Base-by-base conservation (phyloP, 2,113 vertebrate genomes). In the Bambusicola thoracicus region DNA sequence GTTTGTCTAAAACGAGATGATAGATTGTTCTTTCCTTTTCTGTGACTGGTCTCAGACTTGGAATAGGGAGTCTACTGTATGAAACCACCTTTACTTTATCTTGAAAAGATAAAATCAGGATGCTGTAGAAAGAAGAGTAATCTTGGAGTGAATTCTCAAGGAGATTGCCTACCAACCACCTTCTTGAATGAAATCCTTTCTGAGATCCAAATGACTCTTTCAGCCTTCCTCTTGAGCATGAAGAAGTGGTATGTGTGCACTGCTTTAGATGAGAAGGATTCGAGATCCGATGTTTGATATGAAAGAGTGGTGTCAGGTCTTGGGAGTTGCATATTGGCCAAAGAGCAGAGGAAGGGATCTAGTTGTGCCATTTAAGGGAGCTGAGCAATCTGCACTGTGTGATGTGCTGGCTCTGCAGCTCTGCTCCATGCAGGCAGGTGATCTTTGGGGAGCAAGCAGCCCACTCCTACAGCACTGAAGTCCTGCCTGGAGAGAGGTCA, bases 141-240 rank as follows among this genome's bases (percentile, higher is more conserved):
- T 63, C 12, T 74, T 16, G 43, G 20, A 67, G 21, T 4, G 2
- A 51, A 61, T 73, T 92, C 41, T 79, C 36, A 25, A 32, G 38
- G 46, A 78, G 11, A 38, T 13, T 30, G 5, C 18, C 44, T n/a
- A 38, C 38, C 46, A 59, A 8, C 7, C 18, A 48, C 27, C 22
- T 7, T 15, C 48, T 53, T 27, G 27, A 4, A 36, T 59, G 32
- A 68, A 44, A 73, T 12, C 11, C 14, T 27, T 81, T 41, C 21
- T n/a, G n/a, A 68, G 27, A 3, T 17, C 19, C 24, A n/a, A 30
- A 10, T 15, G 36, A 18, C 9, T 55, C 22, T 44, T 24, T 10
- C 1, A 77, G 1, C 8, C 17, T 20, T 27, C 12, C 19, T 65
- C 11, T 11, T 0, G 2, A 19, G 5, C 34, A 2, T 1, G 1